Evolutionary conservation across 2,797 vertebrate species (phyloP), one percentile per base, ranked within the genome.

Genomic region (Acomys russatus): DNA sequence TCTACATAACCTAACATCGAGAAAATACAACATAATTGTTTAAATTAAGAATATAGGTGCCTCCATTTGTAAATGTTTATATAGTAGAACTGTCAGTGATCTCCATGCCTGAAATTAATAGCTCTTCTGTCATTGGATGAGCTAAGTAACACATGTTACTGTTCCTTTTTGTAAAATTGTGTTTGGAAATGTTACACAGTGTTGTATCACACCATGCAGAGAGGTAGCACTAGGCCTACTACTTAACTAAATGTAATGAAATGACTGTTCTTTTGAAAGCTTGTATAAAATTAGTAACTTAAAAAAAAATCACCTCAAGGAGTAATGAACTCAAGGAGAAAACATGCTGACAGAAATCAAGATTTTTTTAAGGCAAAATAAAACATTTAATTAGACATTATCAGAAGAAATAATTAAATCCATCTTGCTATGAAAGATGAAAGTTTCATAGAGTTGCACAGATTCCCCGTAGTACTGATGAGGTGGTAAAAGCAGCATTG

Each of bases 321-420:
- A 87, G 11, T 87, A 70, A 28, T 80, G 35, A 76, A 89, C 66
- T 88, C 30, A 64, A 66, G 20, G 20, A 82, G 38, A 94, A 91
- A 92, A 80, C 14, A 89, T 68, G 6, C 30, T 94, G 89, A 90
- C 54, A 96, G 77, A 87, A 91, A 87, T 90, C 25, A 91, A 78
- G 7, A 30, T 56, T 14, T 56, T 14, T 94, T 82, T 76, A 85
- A 35, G 64, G 9, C 23, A 63, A 94, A 95, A 91, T 70, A 76
- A 92, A 89, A 83, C 44, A 51, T 80, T 92, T n/a, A 91, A 23
- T n/a, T 6, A 35, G 25, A 64, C 9, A 77, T 91, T 96, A 94
- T 88, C 64, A 82, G 93, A 94, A 94, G 17, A 64, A 15, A 61
- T 91, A 54, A 77, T 44, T 11, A 33, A 88, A 94, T 74, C 8